Evolutionary conservation across 1,140 invertebrate genomes (phyloP).

Genomic region (Goniozus legneri): DNA sequence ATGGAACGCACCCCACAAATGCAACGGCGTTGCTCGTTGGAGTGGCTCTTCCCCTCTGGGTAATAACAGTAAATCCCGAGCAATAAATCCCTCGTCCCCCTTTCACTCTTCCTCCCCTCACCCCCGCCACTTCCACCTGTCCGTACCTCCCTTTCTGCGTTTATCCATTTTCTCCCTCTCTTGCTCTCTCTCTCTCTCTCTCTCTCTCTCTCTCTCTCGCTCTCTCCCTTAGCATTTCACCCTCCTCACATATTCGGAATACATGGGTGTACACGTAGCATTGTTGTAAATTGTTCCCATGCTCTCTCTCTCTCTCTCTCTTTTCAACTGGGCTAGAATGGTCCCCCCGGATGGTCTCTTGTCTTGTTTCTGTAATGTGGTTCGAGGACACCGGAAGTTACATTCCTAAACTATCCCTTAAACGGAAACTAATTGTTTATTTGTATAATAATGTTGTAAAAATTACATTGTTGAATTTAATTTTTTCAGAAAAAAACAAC

Average conservation of each 20-base stretch:
- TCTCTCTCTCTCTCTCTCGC: constrained; percentile 5
- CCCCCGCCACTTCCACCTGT: constrained; percentile 17
- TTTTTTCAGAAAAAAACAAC: constrained; percentile 45
- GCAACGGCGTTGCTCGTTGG: constrained; percentile 29
- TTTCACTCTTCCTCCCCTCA: background rate
- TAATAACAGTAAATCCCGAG: constrained; percentile 53
- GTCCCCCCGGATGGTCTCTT: too few relatives aligned
- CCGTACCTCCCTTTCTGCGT: too few relatives aligned
- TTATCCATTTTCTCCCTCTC: too few relatives aligned
- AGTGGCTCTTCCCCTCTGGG: constrained; percentile 38
- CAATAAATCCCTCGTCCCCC: constrained; percentile 43
- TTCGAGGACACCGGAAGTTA: too few relatives aligned
- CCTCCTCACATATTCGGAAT: constrained; percentile 1
- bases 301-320: too few relatives aligned
- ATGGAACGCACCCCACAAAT: constrained; percentile 27
- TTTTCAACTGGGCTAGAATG: too few relatives aligned
- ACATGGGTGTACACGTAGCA: constrained; percentile 7
- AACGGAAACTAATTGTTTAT: too few relatives aligned
- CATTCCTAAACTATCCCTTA: too few relatives aligned
- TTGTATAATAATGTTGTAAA: too few relatives aligned
- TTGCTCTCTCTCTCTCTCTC: too few relatives aligned
- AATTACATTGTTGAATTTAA: constrained; percentile 17
- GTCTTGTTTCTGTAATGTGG: too few relatives aligned
- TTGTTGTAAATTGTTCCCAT: constrained; percentile 36
- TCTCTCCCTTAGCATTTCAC: constrained; percentile 3